These are phyloP conservation scores for Bujurquina vittata DNA, from an alignment of 2,113 vertebrate species.

Conservation along the genomic window DNA sequence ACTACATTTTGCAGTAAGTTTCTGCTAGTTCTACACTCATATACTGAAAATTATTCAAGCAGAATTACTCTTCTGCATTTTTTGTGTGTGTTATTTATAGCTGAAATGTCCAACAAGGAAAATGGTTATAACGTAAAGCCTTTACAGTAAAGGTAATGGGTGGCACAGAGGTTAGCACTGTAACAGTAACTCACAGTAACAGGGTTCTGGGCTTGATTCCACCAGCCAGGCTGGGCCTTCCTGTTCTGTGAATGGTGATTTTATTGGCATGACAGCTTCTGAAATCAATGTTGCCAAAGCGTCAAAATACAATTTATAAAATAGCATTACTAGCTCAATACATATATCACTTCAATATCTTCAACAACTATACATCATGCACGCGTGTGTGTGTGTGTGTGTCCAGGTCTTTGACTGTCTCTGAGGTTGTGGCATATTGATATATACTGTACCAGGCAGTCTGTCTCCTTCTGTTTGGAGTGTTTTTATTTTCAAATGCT, in stretches of 20 bases:
- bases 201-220: neutral
- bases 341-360: neutral
- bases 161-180: neutral
- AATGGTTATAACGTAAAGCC: neutral
- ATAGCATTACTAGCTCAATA: rapidly evolving
- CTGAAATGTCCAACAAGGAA: neutral
- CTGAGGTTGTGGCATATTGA: neutral
- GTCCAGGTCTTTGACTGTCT: neutral
- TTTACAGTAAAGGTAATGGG: neutral
- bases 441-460: neutral
- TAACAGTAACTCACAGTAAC: neutral
- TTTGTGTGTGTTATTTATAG: neutral
- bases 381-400: no score
- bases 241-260: neutral
- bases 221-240: neutral
- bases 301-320: rapidly evolving
- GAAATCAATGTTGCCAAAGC: neutral
- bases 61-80: neutral
- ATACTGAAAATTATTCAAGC: neutral
- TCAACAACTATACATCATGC: neutral
- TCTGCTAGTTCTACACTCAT: neutral
- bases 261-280: neutral
- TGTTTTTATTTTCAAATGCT: neutral
- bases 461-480: neutral
- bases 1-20: neutral